Evolutionary conservation across 2,113 vertebrate genomes (phyloP).

Genomic region (Xenopus laevis): DNA sequence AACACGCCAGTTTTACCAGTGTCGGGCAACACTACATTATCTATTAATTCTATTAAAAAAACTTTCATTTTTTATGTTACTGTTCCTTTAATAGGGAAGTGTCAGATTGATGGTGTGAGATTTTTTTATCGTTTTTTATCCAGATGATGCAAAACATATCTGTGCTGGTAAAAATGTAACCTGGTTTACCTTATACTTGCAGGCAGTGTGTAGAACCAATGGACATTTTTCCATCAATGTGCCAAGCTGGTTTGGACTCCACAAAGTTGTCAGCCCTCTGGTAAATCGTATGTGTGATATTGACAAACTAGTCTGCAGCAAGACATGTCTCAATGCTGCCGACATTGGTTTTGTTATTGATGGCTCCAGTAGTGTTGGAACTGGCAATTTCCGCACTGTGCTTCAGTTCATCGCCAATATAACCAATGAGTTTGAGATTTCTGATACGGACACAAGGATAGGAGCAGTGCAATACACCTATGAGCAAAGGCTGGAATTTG

Average conservation of each 20-base stretch:
- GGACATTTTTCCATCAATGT: conserved; percentile 84
- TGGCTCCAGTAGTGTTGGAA: conserved; percentile 94
- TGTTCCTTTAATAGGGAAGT: no score
- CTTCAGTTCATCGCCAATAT: conserved; percentile 95
- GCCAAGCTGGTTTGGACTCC: conserved; percentile 87
- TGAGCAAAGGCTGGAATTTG: conserved; percentile 92
- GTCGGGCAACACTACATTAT: no score
- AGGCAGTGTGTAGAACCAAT: conserved; percentile 91
- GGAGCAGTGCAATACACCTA: conserved; percentile 96
- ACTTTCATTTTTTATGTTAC: no score
- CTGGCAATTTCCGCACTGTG: conserved; percentile 87
- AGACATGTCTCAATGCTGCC: conserved; percentile 92
- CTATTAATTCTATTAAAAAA: no score
- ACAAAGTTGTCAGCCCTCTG: conserved; percentile 79
- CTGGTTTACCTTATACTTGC: conserved; percentile 9
- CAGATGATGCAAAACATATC: no score
- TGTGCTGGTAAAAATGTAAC: no score
- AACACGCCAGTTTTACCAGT: no score
- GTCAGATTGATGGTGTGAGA: no score
- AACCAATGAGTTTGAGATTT: conserved; percentile 91
- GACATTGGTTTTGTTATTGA: conserved; percentile 94
- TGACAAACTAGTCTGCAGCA: conserved; percentile 86
- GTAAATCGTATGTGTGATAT: conserved; percentile 87
- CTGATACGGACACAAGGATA: conserved; percentile 86
- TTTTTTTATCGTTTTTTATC: no score